phyloP scores from a whole-genome alignment of 2,888 invertebrate species.

The Meliscaeva auricollis region DNA sequence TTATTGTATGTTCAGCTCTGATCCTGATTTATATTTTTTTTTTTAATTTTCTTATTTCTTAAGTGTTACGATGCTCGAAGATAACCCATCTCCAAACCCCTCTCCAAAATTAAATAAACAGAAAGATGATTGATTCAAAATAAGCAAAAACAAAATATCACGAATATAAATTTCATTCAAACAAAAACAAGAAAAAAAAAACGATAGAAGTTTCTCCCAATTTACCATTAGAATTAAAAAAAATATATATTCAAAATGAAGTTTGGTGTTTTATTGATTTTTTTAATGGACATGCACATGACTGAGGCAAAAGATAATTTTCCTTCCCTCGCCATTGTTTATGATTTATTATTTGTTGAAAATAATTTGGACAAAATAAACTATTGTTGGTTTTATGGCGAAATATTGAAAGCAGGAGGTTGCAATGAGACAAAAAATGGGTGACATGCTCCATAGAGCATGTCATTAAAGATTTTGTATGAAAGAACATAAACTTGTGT shows the following conservation, averaged over 20 bases:
- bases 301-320: too few species aligned
- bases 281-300: too few species aligned
- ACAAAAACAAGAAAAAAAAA: slow-evolving; percentile 32
- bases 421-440: too few species aligned
- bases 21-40: slow-evolving; percentile 57
- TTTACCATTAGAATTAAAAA: slow-evolving; percentile 74
- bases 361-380: too few species aligned
- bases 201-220: slow-evolving; percentile 71
- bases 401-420: too few species aligned
- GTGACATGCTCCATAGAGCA: too few species aligned
- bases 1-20: slow-evolving; percentile 67
- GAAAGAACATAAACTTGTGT: too few species aligned
- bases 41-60: slow-evolving; percentile 36
- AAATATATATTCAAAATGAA: slow-evolving; percentile 71
- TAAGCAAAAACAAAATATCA: slow-evolving; percentile 30
- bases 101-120: slow-evolving; percentile 42
- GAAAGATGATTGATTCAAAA: slow-evolving; percentile 30
- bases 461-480: too few species aligned
- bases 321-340: too few species aligned
- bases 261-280: slow-evolving; percentile 23
- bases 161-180: slow-evolving; percentile 23
- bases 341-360: background rate
- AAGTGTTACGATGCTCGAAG: slow-evolving; percentile 75
- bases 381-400: too few species aligned
- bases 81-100: background rate